Conservation (phyloP, 1,140 invertebrate species). For the Drosophila mauritiana region DNA sequence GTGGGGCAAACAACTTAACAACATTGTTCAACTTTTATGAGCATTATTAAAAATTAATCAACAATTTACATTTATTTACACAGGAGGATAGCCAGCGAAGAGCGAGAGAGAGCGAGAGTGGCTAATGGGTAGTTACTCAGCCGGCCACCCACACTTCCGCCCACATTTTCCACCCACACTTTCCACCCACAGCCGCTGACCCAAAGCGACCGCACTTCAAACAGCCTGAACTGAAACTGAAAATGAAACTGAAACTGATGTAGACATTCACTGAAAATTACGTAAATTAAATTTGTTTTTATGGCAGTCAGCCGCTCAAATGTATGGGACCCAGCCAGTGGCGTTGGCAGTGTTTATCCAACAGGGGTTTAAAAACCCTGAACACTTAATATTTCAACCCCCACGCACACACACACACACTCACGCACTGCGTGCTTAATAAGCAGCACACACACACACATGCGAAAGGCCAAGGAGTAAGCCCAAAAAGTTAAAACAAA, state of each 20-base stretch:
- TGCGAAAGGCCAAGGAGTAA: slow-evolving; percentile 30
- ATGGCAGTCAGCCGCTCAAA: slow-evolving; percentile 69
- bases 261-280: slow-evolving; percentile 83
- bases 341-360: not conserved
- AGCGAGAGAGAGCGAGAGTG: not conserved
- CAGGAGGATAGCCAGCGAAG: not conserved
- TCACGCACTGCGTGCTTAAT: slow-evolving; percentile 58
- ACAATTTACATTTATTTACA: slow-evolving; percentile 76
- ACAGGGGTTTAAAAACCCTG: no score
- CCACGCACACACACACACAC: slow-evolving; percentile 23
- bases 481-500: slow-evolving; percentile 59
- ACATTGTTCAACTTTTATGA: slow-evolving; percentile 73
- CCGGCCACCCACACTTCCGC: slow-evolving; percentile 1
- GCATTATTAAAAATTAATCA: slow-evolving; percentile 82
- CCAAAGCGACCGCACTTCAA: slow-evolving; percentile 63
- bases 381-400: not conserved
- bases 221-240: slow-evolving; percentile 19
- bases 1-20: slow-evolving; percentile 34
- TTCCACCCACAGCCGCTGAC: slow-evolving; percentile 10
- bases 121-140: slow-evolving; percentile 41
- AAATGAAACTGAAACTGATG: slow-evolving; percentile 74
- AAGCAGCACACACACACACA: slow-evolving; percentile 27
- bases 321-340: slow-evolving; percentile 33
- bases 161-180: slow-evolving; percentile 5
- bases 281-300: slow-evolving; percentile 83